phyloP scores from a whole-genome alignment of 2,888 invertebrate genomes.

The Napeogenes inachia region DNA sequence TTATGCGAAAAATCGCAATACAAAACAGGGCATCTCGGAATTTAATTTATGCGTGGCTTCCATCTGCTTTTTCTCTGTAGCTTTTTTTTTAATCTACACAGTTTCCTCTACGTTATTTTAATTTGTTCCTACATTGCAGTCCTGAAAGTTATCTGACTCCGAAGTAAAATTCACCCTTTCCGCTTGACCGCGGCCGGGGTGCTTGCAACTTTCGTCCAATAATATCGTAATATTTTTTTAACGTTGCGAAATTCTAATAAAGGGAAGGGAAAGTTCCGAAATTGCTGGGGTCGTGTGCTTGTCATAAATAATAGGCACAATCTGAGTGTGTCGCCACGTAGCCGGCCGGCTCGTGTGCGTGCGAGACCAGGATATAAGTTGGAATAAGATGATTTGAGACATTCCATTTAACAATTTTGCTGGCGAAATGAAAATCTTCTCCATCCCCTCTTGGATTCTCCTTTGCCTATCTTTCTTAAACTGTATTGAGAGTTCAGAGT shows the following conservation, averaged over 20 bases:
- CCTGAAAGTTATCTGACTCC: constrained; percentile 26
- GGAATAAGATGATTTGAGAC: constrained; percentile 32
- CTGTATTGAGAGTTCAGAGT: too few species aligned
- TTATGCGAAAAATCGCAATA: constrained; percentile 34
- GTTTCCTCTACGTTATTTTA: constrained; percentile 33
- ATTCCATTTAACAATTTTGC: constrained; percentile 33
- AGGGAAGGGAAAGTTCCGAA: constrained; percentile 67
- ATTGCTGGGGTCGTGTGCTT: constrained; percentile 65
- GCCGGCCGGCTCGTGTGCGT: constrained; percentile 26
- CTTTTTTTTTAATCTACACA: constrained; percentile 32
- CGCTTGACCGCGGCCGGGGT: constrained; percentile 58
- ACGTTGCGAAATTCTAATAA: constrained; percentile 71
- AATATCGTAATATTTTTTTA: constrained; percentile 76
- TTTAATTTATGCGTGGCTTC: constrained; percentile 53
- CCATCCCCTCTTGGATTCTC: constrained; percentile 16
- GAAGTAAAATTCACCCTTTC: constrained; percentile 58
- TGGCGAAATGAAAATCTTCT: constrained; percentile 23
- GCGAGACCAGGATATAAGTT: constrained; percentile 31
- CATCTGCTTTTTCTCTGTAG: constrained; percentile 33
- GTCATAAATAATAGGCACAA: constrained; percentile 74
- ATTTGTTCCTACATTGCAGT: constrained; percentile 32
- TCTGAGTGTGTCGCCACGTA: constrained; percentile 50
- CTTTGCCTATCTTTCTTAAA: constrained; percentile 1
- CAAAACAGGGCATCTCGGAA: constrained; percentile 47
- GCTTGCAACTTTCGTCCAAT: constrained; percentile 66